These are phyloP conservation scores for Heteropelma amictum DNA, from an alignment of 2,888 invertebrate genomes.

Conservation along the genomic window DNA sequence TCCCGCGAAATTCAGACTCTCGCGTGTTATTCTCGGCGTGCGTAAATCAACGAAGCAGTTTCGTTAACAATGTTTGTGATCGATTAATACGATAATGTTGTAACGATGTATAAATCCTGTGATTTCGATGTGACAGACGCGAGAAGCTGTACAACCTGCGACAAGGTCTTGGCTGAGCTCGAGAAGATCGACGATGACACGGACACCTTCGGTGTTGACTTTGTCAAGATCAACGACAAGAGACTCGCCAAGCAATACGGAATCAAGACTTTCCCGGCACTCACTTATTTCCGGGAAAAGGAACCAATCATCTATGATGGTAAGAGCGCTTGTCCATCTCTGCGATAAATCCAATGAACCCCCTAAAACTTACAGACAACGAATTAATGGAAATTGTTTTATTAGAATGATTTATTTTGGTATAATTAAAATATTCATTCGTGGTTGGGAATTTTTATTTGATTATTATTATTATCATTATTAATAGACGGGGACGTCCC, in stretches of 20 bases:
- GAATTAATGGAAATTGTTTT: too few species aligned
- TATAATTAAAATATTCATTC: too few species aligned
- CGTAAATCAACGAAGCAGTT: too few species aligned
- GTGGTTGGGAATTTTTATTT: too few species aligned
- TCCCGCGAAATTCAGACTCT: too few species aligned
- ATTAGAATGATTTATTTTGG: too few species aligned
- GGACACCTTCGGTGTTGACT: constrained; percentile 95
- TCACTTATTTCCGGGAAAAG: constrained; percentile 97
- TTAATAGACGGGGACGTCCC: too few species aligned
- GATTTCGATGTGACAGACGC: constrained; percentile 83
- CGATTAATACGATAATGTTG: not conserved
- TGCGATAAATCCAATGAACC: not conserved
- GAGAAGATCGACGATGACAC: constrained; percentile 98
- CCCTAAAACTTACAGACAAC: not conserved
- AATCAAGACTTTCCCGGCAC: constrained; percentile 96
- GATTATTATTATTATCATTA: too few species aligned
- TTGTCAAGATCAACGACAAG: constrained; percentile 98
- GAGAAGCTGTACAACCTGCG: constrained; percentile 94
- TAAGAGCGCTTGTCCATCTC: constrained; percentile 72
- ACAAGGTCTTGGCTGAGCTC: constrained; percentile 93
- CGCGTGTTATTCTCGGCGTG: too few species aligned
- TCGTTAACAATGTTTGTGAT: not conserved
- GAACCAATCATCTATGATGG: constrained; percentile 98
- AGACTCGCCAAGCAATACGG: constrained; percentile 97
- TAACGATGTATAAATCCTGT: not conserved